phyloP scores from a whole-genome alignment of 2,113 vertebrate species.

The Columba livia region DNA sequence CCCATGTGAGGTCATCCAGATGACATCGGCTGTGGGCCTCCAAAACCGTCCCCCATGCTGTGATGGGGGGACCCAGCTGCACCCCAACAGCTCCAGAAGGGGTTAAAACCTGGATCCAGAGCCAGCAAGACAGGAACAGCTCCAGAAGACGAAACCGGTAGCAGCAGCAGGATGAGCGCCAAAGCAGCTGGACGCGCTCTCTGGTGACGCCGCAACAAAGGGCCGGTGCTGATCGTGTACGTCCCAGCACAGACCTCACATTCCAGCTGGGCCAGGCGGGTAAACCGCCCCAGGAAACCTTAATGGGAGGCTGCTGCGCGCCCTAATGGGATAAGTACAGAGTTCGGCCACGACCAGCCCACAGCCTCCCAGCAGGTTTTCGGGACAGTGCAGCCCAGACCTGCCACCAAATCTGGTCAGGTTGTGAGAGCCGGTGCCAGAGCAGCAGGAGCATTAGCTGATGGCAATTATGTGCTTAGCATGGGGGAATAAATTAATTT shows the following conservation, averaged over 20 bases:
- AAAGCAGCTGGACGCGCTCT: background rate
- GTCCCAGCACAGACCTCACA: background rate
- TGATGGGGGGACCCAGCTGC: background rate
- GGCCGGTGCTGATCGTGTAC: background rate
- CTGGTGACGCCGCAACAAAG: background rate
- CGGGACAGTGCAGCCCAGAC: background rate
- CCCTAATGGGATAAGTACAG: constrained; percentile 77
- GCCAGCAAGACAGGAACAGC: background rate
- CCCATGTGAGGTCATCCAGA: background rate
- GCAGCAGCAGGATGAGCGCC: rapidly evolving
- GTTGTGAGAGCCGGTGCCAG: background rate
- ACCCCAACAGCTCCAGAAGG: background rate
- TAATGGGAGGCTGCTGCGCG: constrained; percentile 34
- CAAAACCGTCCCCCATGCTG: background rate
- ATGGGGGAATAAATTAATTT: background rate
- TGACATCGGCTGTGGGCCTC: background rate
- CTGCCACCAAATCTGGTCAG: background rate
- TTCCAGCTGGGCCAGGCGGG: background rate
- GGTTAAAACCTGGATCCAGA: rapidly evolving
- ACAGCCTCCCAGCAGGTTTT: constrained; percentile 7
- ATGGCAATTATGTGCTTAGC: background rate
- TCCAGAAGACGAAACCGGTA: background rate
- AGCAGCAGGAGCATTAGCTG: background rate
- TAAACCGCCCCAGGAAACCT: constrained; percentile 74
- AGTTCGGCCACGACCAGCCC: constrained; percentile 32